Evolutionary conservation across 2,797 vertebrate genomes (phyloP).

Genomic region (Saxicola maurus): DNA sequence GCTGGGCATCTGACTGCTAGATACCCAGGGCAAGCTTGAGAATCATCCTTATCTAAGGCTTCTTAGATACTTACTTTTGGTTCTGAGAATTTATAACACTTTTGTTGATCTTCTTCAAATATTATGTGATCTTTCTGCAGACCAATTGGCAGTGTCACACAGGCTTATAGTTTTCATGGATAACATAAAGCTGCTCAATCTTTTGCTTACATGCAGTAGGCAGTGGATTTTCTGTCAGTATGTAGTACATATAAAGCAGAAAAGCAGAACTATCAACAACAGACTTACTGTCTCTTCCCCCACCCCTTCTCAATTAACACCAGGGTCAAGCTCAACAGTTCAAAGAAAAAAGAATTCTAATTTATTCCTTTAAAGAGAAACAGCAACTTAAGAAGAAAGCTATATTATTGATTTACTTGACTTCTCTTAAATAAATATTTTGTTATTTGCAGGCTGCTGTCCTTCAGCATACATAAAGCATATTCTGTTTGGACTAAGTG

Average conservation of each 20-base stretch:
- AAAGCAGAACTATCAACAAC: background rate
- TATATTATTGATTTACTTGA: background rate
- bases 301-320: background rate
- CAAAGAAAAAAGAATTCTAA: background rate
- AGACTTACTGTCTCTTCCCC: background rate
- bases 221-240: background rate
- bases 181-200: background rate
- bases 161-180: background rate
- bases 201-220: background rate
- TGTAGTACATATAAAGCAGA: background rate
- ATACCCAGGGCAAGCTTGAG: background rate
- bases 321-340: background rate
- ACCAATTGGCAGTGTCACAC: background rate
- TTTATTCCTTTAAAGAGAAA: background rate
- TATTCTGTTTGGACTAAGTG: background rate
- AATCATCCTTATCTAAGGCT: background rate
- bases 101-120: background rate
- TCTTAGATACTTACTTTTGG: background rate
- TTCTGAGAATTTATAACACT: background rate
- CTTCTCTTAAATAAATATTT: background rate
- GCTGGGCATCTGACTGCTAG: background rate
- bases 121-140: background rate
- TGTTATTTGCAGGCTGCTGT: background rate
- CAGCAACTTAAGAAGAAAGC: background rate
- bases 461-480: background rate